phyloP scores from a whole-genome alignment of 2,888 invertebrate species.

The Hypsopygia costalis region DNA sequence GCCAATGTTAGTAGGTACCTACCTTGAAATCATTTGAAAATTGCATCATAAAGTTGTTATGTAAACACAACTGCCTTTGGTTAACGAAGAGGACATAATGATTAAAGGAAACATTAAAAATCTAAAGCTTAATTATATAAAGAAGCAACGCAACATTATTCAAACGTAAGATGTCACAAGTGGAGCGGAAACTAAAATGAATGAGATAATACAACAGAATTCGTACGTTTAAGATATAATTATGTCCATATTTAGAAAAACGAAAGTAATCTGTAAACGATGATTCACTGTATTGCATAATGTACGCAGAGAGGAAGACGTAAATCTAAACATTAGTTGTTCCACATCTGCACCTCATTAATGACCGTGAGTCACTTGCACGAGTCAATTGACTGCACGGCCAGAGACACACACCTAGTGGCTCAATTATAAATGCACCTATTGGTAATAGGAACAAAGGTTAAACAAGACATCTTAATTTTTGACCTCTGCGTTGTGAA shows the following conservation, averaged over 20 bases:
- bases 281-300: slow-evolving; percentile 1
- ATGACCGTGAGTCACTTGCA: slow-evolving; percentile 53
- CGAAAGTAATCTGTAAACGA: neutral
- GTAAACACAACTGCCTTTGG: too few species aligned
- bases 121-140: too few species aligned
- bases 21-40: too few species aligned
- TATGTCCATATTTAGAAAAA: neutral
- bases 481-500: slow-evolving; percentile 7
- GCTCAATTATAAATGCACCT: slow-evolving; percentile 10
- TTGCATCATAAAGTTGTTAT: too few species aligned
- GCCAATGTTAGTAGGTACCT: too few species aligned
- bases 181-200: too few species aligned
- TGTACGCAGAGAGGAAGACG: slow-evolving; percentile 10
- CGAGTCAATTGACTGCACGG: slow-evolving; percentile 56
- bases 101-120: too few species aligned
- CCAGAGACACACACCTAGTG: slow-evolving; percentile 31
- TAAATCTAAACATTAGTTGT: slow-evolving; percentile 12
- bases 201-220: too few species aligned
- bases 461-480: slow-evolving; percentile 1
- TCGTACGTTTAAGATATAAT: neutral
- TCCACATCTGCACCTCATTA: slow-evolving; percentile 55
- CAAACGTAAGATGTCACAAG: too few species aligned
- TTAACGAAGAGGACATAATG: too few species aligned
- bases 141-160: too few species aligned
- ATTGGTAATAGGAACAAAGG: slow-evolving; percentile 6